Conservation (phyloP, 2,113 vertebrate species). For the Nothoprocta perdicaria region DNA sequence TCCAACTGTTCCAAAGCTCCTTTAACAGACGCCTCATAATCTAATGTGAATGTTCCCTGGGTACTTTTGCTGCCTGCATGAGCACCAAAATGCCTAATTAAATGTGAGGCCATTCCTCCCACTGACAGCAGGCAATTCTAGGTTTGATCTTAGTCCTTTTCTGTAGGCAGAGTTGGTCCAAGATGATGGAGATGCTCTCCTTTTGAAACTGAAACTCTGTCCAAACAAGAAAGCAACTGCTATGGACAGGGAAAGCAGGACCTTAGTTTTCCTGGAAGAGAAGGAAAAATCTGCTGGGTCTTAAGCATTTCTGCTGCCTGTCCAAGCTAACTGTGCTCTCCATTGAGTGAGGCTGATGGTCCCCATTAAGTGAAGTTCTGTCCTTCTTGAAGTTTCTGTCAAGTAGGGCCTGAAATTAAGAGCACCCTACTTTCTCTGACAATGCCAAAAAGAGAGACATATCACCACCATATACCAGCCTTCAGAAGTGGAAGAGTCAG, state of each 20-base stretch:
- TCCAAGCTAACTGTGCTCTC: neutral
- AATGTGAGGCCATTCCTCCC: neutral
- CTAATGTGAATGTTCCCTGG: neutral
- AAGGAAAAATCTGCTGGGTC: neutral
- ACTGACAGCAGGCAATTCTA: neutral
- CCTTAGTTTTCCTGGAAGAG: neutral
- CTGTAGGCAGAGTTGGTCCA: neutral
- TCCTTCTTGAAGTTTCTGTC: neutral
- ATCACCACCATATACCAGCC: accelerated
- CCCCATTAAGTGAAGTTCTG: neutral
- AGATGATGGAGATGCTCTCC: neutral
- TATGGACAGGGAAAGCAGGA: neutral
- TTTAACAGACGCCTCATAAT: neutral
- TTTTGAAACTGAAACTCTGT: neutral
- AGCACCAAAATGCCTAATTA: neutral
- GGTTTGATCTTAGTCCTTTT: neutral
- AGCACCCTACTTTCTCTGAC: neutral
- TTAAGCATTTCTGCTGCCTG: neutral
- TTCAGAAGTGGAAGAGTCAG: neutral
- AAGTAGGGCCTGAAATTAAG: neutral
- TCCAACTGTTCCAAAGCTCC: neutral
- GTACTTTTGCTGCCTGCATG: neutral
- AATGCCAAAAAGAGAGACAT: neutral
- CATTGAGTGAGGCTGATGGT: neutral
- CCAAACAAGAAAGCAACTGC: neutral